Conservation (phyloP, 2,113 vertebrate genomes). For the Oophaga pumilio region DNA sequence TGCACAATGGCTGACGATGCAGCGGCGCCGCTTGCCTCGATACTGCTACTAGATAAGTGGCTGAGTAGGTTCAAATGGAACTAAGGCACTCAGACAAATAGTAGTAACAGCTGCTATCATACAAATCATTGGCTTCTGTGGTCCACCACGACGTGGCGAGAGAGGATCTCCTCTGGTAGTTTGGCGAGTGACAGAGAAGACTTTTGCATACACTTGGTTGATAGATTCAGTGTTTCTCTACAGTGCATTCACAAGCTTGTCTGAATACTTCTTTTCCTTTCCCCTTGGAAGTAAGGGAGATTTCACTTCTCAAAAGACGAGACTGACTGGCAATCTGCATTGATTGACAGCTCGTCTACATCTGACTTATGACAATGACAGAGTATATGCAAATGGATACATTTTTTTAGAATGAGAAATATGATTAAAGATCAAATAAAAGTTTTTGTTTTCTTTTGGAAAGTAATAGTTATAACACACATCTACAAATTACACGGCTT, state of each 20-base stretch:
- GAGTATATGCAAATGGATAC: slow-evolving; percentile 74
- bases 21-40: slow-evolving; percentile 22
- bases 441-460: slow-evolving; percentile 60
- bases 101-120: slow-evolving; percentile 38
- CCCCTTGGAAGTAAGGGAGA: slow-evolving; percentile 71
- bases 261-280: slow-evolving; percentile 25
- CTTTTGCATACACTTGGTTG: slow-evolving; percentile 34
- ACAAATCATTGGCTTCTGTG: slow-evolving; percentile 43
- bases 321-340: slow-evolving; percentile 63
- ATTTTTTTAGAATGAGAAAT: neutral
- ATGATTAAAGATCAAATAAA: slow-evolving; percentile 19
- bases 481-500: slow-evolving; percentile 77
- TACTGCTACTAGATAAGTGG: slow-evolving; percentile 50
- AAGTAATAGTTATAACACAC: slow-evolving; percentile 69
- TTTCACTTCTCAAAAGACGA: slow-evolving; percentile 64
- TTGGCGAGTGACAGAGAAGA: slow-evolving; percentile 38
- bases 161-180: slow-evolving; percentile 17
- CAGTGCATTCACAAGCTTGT: slow-evolving; percentile 58
- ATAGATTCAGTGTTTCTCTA: slow-evolving; percentile 2
- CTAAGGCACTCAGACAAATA: slow-evolving; percentile 58
- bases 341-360: slow-evolving; percentile 74
- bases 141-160: slow-evolving; percentile 10
- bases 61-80: slow-evolving; percentile 48
- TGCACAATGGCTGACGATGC: neutral
- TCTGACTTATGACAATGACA: slow-evolving; percentile 71